phyloP scores from a whole-genome alignment of 2,888 invertebrate genomes.

The Parnassius mnemosyne region DNA sequence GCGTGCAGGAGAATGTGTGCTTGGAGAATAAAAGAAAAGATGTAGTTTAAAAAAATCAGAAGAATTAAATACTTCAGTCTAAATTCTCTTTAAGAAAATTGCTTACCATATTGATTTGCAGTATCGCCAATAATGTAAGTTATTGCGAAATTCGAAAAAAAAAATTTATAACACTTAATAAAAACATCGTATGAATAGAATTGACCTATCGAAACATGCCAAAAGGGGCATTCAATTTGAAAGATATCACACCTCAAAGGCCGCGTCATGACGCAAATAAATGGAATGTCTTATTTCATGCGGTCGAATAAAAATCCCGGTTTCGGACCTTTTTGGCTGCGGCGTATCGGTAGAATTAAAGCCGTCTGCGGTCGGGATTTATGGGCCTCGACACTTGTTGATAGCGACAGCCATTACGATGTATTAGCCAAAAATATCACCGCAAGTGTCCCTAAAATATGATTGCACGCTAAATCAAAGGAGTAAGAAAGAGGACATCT shows the following conservation, averaged over 20 bases:
- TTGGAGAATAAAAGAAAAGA: too few species aligned
- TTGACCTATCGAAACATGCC: background rate
- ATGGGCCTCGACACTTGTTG: constrained; percentile 73
- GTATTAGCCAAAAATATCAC: constrained; percentile 41
- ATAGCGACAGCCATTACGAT: constrained; percentile 51
- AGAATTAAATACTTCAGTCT: background rate
- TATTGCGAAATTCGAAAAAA: too few species aligned
- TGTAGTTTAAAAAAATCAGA: too few species aligned
- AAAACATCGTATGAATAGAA: constrained; percentile 16
- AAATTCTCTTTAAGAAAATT: background rate
- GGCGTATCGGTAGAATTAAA: constrained; percentile 31
- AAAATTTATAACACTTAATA: too few species aligned
- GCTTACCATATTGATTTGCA: too few species aligned
- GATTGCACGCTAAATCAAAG: background rate
- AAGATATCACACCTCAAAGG: constrained; percentile 22
- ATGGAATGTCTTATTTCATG: constrained; percentile 28
- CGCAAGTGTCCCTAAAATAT: background rate
- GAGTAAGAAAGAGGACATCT: too few species aligned
- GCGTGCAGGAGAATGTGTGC: too few species aligned
- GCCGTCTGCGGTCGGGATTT: constrained; percentile 46
- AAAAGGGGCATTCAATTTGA: constrained; percentile 23
- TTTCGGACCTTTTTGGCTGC: constrained; percentile 25
- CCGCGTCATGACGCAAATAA: constrained; percentile 24
- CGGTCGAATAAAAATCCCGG: constrained; percentile 25
- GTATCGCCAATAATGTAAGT: too few species aligned